Conservation (phyloP, 2,113 vertebrate species). For the Gnathonemus echidnorhynchus region DNA sequence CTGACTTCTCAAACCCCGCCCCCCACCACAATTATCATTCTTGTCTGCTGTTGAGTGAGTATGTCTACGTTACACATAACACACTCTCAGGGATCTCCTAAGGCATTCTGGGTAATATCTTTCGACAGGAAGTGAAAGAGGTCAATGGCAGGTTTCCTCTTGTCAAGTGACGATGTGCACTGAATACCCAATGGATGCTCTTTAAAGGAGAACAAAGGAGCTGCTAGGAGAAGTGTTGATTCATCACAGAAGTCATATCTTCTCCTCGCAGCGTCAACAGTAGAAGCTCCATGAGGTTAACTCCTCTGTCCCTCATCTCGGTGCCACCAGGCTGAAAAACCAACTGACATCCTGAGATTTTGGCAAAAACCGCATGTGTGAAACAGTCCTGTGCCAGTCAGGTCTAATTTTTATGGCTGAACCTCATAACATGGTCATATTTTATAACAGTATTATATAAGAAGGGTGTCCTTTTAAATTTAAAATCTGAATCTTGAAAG, state of each 20-base stretch:
- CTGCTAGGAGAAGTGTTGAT: slow-evolving; percentile 6
- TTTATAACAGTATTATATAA: background rate
- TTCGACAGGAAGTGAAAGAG: background rate
- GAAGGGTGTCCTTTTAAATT: background rate
- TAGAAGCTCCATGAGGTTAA: background rate
- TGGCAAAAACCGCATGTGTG: background rate
- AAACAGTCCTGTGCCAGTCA: background rate
- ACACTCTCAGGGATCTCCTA: background rate
- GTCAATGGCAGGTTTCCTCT: background rate
- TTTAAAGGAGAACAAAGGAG: slow-evolving; percentile 7
- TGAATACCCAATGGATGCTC: background rate
- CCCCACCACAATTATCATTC: background rate
- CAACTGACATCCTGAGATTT: no score
- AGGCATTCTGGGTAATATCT: slow-evolving; percentile 15
- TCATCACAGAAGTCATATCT: slow-evolving; percentile 5
- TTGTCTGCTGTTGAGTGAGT: background rate
- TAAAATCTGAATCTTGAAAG: background rate
- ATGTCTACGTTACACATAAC: background rate
- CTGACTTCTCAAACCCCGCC: background rate
- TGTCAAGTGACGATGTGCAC: background rate
- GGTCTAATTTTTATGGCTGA: background rate
- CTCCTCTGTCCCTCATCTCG: background rate
- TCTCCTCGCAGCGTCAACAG: background rate
- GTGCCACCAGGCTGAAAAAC: background rate
- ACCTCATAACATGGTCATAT: background rate